Percentiles rank a stretch among this genome's conserved stretches.
phyloP scores from a whole-genome alignment of 37 sponge, comb jelly and placozoan species.

The Spongilla lacustris region DNA sequence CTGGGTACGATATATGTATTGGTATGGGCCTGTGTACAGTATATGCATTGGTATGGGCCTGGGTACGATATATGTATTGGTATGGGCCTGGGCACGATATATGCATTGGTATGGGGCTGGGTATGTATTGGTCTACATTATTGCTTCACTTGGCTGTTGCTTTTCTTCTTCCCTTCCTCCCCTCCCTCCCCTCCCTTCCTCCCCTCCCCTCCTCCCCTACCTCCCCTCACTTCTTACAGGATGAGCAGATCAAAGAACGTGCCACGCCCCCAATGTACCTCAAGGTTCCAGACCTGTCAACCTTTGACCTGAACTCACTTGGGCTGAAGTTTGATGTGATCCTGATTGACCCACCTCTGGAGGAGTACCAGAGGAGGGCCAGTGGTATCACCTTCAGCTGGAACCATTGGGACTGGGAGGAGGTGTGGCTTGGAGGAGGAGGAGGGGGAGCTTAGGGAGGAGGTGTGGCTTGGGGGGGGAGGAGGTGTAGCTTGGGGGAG shows the following conservation, averaged over 20 bases:
- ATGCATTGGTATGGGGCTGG: not conserved
- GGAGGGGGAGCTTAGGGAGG: not conserved
- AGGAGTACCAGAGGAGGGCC: conserved; percentile 89
- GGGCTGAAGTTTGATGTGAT: conserved; percentile 92
- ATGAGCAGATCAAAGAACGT: conserved; percentile 58
- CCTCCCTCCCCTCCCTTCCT: not conserved
- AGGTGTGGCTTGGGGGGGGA: conserved; percentile 84
- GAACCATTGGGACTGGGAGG: conserved; percentile 90
- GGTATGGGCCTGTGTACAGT: not conserved
- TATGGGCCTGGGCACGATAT: too few species aligned
- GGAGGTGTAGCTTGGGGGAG: not conserved
- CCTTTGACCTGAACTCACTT: conserved; percentile 61
- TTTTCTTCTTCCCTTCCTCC: not conserved
- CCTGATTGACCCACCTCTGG: conserved; percentile 89
- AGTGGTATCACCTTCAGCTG: conserved; percentile 75
- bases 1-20: not conserved
- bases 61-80: not conserved
- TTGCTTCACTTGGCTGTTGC: not conserved
- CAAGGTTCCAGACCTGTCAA: conserved; percentile 62
- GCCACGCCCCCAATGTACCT: conserved; percentile 76
- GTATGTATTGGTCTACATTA: too few species aligned
- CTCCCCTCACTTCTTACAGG: conserved; percentile 13
- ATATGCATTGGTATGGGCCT: not conserved
- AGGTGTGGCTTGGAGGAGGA: conserved; percentile 30
- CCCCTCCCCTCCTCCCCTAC: not conserved